Base-by-base conservation (phyloP, 2,888 invertebrate species). In the Nymphalis urticae region DNA sequence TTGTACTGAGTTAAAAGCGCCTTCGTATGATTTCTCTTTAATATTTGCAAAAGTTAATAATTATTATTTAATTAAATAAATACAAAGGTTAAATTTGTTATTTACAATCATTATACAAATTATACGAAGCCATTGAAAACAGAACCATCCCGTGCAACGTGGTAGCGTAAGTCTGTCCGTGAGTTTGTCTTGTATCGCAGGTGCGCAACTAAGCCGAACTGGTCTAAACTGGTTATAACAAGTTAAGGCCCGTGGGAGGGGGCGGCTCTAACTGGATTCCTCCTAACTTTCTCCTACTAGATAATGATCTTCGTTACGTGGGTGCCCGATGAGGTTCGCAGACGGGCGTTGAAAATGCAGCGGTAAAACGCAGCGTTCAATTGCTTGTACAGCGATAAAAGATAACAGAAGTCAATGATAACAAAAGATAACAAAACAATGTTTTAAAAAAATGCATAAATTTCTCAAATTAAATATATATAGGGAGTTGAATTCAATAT, bases 251-350 rank as follows among this genome's bases (percentile, higher is more conserved):
- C 77, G 76, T 73, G 80, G 82, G 78, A 73, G 78, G 76, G 77
- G 76, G 77, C 81, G 85, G 84, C 79, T 79, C 84, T 89, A 90
- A 89, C 90, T 90, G 87, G 89, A 89, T 89, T 88, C 89, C 89
- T 85, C 89, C 85, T 84, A 89, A 90, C 90, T 91, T 91, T 90
- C 89, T 86, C 88, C 81, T 83, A 79, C 79, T 80, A 90, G 92
- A 92, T 92, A 92, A 92, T 92, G 90, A 92, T 92, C 92, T 92
- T 92, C 86, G 84, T 81, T 86, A 87, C 89, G 90, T 88, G 89
- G 90, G 89, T 86, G 88, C 88, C 75, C 73, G 76, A 62, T 53
- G 50, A 50, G 76, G 67, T 13, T 68, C 69, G 58, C 67, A 66
- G 70, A 73, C 77, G 65, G 67, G 82, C 83, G 80, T 75, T 63